Conservation (phyloP, 2,113 vertebrate species). For the Perccottus glenii region DNA sequence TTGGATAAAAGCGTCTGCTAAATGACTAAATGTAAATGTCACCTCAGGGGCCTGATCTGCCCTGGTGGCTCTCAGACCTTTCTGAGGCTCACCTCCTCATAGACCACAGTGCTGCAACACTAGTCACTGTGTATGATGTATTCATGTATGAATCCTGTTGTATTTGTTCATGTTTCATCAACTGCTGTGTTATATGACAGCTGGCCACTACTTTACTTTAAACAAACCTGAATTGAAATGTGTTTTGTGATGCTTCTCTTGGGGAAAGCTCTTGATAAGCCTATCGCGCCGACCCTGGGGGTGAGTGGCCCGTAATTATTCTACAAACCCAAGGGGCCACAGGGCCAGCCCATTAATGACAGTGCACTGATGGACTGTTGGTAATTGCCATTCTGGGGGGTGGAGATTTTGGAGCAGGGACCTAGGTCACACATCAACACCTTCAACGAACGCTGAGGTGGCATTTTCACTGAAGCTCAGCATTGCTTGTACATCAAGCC, state of each 20-base stretch:
- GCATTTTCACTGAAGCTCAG: slow-evolving; percentile 28
- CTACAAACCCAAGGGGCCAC: slow-evolving; percentile 55
- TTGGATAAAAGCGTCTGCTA: too few relatives aligned
- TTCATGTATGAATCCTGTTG: slow-evolving; percentile 8
- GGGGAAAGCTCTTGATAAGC: slow-evolving; percentile 35
- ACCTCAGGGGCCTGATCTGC: slow-evolving; percentile 49
- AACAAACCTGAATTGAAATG: slow-evolving; percentile 14
- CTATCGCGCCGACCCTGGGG: slow-evolving; percentile 44
- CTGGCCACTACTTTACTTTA: slow-evolving; percentile 7
- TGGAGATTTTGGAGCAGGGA: slow-evolving; percentile 24
- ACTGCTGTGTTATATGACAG: neutral
- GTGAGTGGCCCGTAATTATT: slow-evolving; percentile 63
- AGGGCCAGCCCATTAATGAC: slow-evolving; percentile 53
- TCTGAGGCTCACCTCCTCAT: slow-evolving; percentile 5
- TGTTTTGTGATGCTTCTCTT: slow-evolving; percentile 18
- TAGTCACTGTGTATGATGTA: slow-evolving; percentile 21
- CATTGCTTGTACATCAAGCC: neutral
- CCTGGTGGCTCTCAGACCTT: slow-evolving; percentile 44
- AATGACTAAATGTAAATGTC: too few relatives aligned
- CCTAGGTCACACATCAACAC: slow-evolving; percentile 29
- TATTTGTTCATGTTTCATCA: slow-evolving; percentile 19
- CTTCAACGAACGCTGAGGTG: slow-evolving; percentile 41
- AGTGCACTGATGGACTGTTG: slow-evolving; percentile 59
- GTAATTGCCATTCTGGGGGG: slow-evolving; percentile 51
- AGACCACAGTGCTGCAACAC: slow-evolving; percentile 9